phyloP scores from a whole-genome alignment of 2,888 invertebrate genomes.

The Sipha maydis region DNA sequence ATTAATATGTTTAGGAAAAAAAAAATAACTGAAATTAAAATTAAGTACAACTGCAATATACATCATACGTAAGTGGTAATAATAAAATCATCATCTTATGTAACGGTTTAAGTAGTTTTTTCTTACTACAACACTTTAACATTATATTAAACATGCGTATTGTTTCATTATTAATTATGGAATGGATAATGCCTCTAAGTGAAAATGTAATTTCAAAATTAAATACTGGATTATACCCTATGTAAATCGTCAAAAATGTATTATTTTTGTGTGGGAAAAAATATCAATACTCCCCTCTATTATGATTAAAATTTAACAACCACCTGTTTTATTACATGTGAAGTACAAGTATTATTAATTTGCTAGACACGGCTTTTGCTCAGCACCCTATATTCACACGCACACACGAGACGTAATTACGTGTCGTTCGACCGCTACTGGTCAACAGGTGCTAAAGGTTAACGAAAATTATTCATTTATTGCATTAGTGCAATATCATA shows the following conservation, averaged over 20 bases:
- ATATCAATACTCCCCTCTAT: constrained; percentile 36
- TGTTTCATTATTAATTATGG: neutral
- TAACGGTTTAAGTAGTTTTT: too few species aligned
- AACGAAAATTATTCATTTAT: constrained; percentile 46
- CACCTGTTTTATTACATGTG: constrained; percentile 40
- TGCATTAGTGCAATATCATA: neutral
- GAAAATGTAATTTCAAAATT: neutral
- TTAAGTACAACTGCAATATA: too few species aligned
- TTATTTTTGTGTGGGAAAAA: constrained; percentile 44
- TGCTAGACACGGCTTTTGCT: constrained; percentile 45
- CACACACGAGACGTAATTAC: constrained; percentile 19
- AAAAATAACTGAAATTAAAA: too few species aligned
- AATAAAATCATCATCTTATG: too few species aligned
- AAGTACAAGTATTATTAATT: constrained; percentile 44
- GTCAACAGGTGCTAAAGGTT: constrained; percentile 55
- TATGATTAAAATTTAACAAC: constrained; percentile 48
- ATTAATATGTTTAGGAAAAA: too few species aligned
- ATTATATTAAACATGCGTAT: neutral
- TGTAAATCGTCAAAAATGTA: constrained; percentile 22
- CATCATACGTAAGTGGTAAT: too few species aligned
- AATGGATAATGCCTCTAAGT: neutral
- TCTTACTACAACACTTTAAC: too few species aligned
- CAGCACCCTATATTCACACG: constrained; percentile 51
- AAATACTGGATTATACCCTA: neutral
- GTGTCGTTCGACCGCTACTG: constrained; percentile 51